Evolutionary conservation across 2,797 vertebrate species (phyloP).

Genomic region (Parauchenoglanis punctatus): DNA sequence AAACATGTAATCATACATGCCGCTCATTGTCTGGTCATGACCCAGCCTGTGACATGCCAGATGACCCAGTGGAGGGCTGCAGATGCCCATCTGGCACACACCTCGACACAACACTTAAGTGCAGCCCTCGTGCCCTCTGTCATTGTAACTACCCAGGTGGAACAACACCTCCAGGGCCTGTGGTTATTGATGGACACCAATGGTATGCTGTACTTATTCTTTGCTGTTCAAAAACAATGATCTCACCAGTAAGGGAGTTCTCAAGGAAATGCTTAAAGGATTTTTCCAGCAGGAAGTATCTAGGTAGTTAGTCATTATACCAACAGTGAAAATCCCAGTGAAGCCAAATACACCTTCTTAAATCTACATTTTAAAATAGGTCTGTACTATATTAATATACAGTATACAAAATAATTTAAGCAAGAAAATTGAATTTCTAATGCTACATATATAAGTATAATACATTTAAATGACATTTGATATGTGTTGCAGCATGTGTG

Average conservation of each 20-base stretch:
- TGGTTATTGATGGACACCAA: slow-evolving; percentile 58
- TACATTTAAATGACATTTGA: not conserved
- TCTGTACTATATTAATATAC: not conserved
- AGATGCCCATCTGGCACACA: slow-evolving; percentile 70
- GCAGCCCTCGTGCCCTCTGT: slow-evolving; percentile 65
- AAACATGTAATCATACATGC: slow-evolving; percentile 72
- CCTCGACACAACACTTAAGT: slow-evolving; percentile 58
- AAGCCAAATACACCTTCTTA: not conserved
- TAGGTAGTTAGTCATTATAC: slow-evolving; percentile 4
- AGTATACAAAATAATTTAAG: not conserved
- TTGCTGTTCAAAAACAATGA: not conserved
- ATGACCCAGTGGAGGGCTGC: slow-evolving; percentile 71
- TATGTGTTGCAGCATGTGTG: slow-evolving; percentile 67
- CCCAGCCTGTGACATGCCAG: slow-evolving; percentile 59
- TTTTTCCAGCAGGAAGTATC: not conserved
- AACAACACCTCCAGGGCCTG: slow-evolving; percentile 48
- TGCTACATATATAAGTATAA: not conserved
- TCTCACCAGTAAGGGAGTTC: not conserved
- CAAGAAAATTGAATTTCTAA: not conserved
- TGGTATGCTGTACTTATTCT: slow-evolving; percentile 66
- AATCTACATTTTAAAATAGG: not conserved
- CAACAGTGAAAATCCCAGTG: not conserved
- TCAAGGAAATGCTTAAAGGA: not conserved
- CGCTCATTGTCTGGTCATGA: slow-evolving; percentile 65
- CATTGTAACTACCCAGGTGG: slow-evolving; percentile 60